Evolutionary conservation across 2,797 vertebrate genomes (phyloP).

Genomic region (Cyclopterus lumpus): DNA sequence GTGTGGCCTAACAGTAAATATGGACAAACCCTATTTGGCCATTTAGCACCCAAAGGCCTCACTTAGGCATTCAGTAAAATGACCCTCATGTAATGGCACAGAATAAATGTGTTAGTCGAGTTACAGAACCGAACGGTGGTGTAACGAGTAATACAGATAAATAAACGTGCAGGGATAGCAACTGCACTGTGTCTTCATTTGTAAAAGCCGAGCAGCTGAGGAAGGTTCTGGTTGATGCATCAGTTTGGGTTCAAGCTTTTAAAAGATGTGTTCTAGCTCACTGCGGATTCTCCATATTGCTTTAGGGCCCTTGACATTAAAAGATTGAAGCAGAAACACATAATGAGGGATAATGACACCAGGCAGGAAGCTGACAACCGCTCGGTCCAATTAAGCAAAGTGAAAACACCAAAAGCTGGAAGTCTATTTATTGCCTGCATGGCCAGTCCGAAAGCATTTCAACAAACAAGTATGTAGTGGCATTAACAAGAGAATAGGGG

Average conservation of each 20-base stretch:
- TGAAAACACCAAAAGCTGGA: slow-evolving; percentile 35
- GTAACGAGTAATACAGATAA: not conserved
- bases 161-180: too few relatives aligned
- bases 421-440: slow-evolving; percentile 9
- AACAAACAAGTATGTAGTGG: not conserved
- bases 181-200: not conserved
- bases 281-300: not conserved
- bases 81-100: not conserved
- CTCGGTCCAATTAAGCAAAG: slow-evolving; percentile 39
- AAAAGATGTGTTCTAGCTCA: not conserved
- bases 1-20: not conserved
- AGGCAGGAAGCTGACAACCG: slow-evolving; percentile 28
- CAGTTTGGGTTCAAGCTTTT: not conserved
- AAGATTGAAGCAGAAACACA: slow-evolving; percentile 17
- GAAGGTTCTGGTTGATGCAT: not conserved
- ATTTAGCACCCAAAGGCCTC: not conserved
- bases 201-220: not conserved
- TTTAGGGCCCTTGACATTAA: slow-evolving; percentile 3
- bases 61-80: not conserved
- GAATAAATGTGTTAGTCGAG: not conserved
- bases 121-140: not conserved
- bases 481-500: not conserved
- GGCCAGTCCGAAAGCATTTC: slow-evolving; percentile 7
- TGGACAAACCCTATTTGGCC: not conserved
- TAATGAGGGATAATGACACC: slow-evolving; percentile 28